Evolutionary conservation across 2,113 vertebrate species (phyloP).

Genomic region (Dromaius novaehollandiae): DNA sequence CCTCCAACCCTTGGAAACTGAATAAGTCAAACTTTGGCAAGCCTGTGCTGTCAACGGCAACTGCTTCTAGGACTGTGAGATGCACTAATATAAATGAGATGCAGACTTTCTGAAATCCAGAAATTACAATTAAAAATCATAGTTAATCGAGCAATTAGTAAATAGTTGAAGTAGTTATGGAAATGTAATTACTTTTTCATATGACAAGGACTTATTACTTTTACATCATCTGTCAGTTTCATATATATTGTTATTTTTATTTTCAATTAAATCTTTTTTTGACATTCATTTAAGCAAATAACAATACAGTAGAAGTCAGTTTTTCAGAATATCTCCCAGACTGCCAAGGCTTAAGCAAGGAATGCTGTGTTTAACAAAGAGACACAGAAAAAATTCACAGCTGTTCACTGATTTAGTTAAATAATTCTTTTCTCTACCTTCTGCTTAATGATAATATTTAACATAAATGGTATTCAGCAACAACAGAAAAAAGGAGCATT

Average conservation of each 20-base stretch:
- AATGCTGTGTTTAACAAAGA: neutral
- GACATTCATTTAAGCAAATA: neutral
- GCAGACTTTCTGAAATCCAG: neutral
- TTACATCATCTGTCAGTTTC: neutral
- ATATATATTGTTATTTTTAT: neutral
- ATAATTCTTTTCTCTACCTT: neutral
- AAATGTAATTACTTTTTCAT: neutral
- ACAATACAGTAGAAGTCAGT: neutral
- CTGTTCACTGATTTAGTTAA: neutral
- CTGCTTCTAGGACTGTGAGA: constrained; percentile 2
- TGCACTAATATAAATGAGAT: neutral
- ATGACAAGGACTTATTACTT: neutral
- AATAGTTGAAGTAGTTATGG: neutral
- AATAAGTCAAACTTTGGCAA: constrained; percentile 33
- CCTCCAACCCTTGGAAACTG: constrained; percentile 16
- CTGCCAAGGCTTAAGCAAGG: neutral
- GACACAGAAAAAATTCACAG: neutral
- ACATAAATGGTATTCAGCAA: neutral
- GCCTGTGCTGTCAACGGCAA: constrained; percentile 36
- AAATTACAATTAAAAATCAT: neutral
- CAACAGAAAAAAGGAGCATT: neutral
- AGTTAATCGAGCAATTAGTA: neutral
- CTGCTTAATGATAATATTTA: neutral
- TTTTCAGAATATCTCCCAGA: neutral
- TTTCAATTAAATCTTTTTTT: neutral